A percentile compares a stretch with the other conserved stretches of the same genome.
Evolutionary conservation across 2,113 vertebrate genomes (phyloP).

Genomic region (Pontoporia blainvillei): DNA sequence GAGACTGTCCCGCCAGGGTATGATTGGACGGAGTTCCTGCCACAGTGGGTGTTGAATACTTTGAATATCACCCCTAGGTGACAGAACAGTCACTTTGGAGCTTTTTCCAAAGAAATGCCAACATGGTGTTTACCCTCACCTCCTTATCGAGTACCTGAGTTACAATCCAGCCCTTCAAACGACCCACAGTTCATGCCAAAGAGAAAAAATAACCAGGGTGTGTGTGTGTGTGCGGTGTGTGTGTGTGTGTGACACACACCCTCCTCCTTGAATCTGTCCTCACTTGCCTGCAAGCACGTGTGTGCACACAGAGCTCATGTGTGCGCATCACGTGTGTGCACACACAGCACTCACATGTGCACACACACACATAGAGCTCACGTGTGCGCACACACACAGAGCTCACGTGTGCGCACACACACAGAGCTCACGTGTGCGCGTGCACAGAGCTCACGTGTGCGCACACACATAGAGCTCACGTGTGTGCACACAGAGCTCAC

Average conservation of each 20-base stretch:
- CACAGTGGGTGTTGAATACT: background rate
- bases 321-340: rapidly evolving
- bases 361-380: no score
- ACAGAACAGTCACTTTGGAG: background rate
- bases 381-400: rapidly evolving
- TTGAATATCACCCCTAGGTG: background rate
- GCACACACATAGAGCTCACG: background rate
- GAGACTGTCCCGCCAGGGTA: background rate
- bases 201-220: background rate
- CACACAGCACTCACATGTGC: no score
- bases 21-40: background rate
- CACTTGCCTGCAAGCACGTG: background rate
- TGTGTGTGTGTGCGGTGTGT: no score
- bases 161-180: constrained; percentile 36
- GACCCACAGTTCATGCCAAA: background rate
- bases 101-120: constrained; percentile 19
- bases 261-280: background rate
- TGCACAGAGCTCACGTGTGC: no score
- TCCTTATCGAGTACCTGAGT: constrained; percentile 6
- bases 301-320: rapidly evolving
- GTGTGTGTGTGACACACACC: no score
- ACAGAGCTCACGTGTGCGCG: background rate
- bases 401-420: background rate
- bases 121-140: background rate
- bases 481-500: background rate